These are phyloP conservation scores for Neelides folsomi DNA, from an alignment of 2,888 invertebrate species.

Conservation along the genomic window DNA sequence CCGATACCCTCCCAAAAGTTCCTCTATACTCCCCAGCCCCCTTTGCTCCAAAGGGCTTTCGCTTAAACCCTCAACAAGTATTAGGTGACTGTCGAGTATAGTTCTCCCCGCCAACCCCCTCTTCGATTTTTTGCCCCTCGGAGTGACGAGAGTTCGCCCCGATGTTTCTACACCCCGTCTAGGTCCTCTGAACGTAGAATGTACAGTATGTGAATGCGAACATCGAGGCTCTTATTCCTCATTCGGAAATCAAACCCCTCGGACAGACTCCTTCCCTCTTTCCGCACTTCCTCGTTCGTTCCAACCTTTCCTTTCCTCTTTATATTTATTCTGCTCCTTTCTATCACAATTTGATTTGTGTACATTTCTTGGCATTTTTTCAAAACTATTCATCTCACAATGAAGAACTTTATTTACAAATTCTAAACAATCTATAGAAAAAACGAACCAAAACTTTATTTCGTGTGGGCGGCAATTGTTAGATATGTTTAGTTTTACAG, in stretches of 20 bases:
- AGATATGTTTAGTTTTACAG: too few relatives aligned
- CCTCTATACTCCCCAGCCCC: constrained; percentile 1
- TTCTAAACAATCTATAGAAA: too few relatives aligned
- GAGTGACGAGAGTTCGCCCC: background rate
- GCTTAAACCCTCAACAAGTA: background rate
- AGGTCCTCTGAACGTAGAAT: constrained; percentile 2
- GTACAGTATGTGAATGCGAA: background rate
- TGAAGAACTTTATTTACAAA: too few relatives aligned
- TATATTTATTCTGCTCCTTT: constrained; percentile 2
- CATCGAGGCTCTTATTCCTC: background rate
- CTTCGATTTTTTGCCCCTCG: constrained; percentile 24
- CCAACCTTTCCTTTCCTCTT: background rate
- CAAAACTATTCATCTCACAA: too few relatives aligned
- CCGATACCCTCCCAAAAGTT: too few relatives aligned
- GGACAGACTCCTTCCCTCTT: constrained; percentile 6
- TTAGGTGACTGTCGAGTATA: too few relatives aligned
- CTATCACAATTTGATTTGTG: background rate
- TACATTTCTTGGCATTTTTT: too few relatives aligned
- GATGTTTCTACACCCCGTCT: background rate
- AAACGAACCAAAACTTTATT: too few relatives aligned
- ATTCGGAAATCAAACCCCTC: constrained; percentile 10
- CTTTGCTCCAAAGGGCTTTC: constrained; percentile 11
- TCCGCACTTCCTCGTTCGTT: constrained; percentile 1
- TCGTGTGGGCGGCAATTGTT: too few relatives aligned
- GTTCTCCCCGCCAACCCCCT: constrained; percentile 18